phyloP scores from a whole-genome alignment of 1,140 invertebrate genomes.

The Heliothis virescens region DNA sequence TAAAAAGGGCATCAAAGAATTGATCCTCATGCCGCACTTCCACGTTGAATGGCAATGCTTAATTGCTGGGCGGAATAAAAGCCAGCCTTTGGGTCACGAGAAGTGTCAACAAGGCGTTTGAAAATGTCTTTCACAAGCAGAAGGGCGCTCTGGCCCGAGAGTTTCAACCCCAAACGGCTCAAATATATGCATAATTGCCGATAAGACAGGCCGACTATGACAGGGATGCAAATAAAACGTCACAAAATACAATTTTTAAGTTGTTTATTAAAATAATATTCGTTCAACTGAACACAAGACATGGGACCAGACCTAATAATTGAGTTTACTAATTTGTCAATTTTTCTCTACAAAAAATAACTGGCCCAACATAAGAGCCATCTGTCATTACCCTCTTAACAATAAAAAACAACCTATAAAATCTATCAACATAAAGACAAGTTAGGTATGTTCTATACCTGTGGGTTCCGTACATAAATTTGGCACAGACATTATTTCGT shows the following conservation, averaged over 20 bases:
- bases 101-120: no score
- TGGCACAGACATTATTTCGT: conserved; percentile 74
- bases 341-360: conserved; percentile 76
- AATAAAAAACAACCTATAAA: conserved; percentile 85
- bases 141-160: no score
- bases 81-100: no score
- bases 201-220: no score
- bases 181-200: no score
- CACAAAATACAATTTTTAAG: conserved; percentile 77
- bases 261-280: conserved; percentile 87
- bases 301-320: conserved; percentile 84
- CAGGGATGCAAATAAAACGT: conserved; percentile 60
- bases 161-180: no score
- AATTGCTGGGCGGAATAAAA: no score
- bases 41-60: no score
- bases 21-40: no score
- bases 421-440: conserved; percentile 83
- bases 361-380: conserved; percentile 59
- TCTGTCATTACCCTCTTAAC: conserved; percentile 82
- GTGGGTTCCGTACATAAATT: conserved; percentile 72
- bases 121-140: no score
- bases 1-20: no score
- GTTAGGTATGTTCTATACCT: conserved; percentile 72
- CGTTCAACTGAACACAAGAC: conserved; percentile 85
- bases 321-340: conserved; percentile 83